Conservation (phyloP, 2,113 vertebrate genomes). For the Trachemys scripta region DNA sequence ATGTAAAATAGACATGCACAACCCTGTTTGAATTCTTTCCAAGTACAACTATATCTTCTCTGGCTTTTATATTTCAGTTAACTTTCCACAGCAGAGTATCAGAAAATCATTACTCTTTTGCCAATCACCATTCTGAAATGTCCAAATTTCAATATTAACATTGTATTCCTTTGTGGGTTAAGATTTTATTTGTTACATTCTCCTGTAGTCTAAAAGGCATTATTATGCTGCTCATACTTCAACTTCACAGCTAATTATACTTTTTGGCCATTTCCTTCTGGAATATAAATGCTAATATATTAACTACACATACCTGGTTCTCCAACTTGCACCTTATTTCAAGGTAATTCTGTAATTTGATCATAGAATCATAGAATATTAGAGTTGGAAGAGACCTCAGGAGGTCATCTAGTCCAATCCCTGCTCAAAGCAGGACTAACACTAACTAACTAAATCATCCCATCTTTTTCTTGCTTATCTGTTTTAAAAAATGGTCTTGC, state of each 20-base stretch:
- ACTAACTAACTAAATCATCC: no score
- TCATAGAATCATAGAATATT: no score
- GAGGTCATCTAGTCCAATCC: no score
- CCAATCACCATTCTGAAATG: conserved; percentile 20
- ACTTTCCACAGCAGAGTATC: conserved; percentile 20
- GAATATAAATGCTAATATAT: conserved; percentile 62
- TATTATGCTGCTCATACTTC: conserved; percentile 69
- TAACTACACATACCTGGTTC: conserved; percentile 45
- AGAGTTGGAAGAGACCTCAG: no score
- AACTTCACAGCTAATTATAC: conserved; percentile 74
- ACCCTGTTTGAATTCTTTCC: neutral
- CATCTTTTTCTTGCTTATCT: no score
- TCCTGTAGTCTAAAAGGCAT: conserved; percentile 64
- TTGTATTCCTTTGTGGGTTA: conserved; percentile 53
- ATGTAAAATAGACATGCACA: neutral
- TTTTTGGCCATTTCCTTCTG: conserved; percentile 63
- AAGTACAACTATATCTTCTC: conserved; percentile 3
- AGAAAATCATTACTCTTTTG: conserved; percentile 42
- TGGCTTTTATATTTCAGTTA: conserved; percentile 6
- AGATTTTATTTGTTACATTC: conserved; percentile 63
- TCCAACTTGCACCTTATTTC: conserved; percentile 40
- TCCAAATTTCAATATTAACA: conserved; percentile 65
- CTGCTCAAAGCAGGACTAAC: no score
- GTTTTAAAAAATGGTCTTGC: no score
- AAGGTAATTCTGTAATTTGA: conserved; percentile 42